phyloP scores from a whole-genome alignment of 2,888 invertebrate genomes.

The Diaphora mendica region DNA sequence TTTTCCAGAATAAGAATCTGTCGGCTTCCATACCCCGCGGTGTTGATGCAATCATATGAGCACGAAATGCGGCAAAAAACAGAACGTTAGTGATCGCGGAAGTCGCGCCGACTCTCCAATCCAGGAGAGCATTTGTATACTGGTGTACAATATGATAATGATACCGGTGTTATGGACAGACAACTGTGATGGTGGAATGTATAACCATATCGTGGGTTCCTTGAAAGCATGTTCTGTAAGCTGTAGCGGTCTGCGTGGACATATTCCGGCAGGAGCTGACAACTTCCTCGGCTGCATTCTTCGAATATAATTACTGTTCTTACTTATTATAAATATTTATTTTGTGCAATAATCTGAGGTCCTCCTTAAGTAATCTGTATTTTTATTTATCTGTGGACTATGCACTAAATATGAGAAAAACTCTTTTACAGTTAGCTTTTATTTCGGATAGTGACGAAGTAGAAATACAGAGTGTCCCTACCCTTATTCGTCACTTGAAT shows the following conservation, averaged over 20 bases:
- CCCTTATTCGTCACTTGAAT: too few species aligned
- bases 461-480: too few species aligned
- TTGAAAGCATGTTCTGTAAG: background rate
- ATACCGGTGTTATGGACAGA: constrained; percentile 4
- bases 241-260: background rate
- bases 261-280: constrained; percentile 2
- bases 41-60: constrained; percentile 27
- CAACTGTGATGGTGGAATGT: constrained; percentile 4
- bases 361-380: background rate
- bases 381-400: background rate
- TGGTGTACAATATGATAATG: constrained; percentile 6
- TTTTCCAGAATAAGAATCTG: constrained; percentile 11
- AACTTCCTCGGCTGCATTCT: background rate
- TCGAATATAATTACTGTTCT: background rate
- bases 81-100: constrained; percentile 1
- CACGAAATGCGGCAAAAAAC: constrained; percentile 46
- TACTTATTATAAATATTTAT: background rate
- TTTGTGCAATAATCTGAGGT: background rate
- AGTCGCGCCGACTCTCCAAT: constrained; percentile 5
- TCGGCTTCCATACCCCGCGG: constrained; percentile 8
- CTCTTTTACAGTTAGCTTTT: too few species aligned
- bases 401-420: too few species aligned
- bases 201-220: constrained; percentile 6
- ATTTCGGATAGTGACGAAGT: too few species aligned
- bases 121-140: background rate